These are phyloP conservation scores for Ahaetulla prasina DNA, from an alignment of 2,113 vertebrate species.

Conservation along the genomic window DNA sequence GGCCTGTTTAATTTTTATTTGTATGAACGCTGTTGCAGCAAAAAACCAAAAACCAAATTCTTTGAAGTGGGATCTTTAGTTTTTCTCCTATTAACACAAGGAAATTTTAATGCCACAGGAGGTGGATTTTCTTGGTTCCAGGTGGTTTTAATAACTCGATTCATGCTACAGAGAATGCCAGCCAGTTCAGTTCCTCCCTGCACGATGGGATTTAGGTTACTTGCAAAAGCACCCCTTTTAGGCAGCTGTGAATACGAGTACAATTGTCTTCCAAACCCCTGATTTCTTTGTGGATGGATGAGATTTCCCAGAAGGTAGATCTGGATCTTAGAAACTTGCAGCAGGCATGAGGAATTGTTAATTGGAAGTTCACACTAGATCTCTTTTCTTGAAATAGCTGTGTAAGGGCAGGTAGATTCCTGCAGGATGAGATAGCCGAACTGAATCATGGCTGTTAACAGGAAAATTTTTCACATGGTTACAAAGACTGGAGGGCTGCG, in stretches of 20 bases:
- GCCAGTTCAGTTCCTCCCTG: background rate
- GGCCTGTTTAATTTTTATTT: background rate
- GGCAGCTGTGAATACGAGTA: background rate
- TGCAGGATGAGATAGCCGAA: background rate
- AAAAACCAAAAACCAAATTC: too few relatives aligned
- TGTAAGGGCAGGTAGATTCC: slow-evolving; percentile 10
- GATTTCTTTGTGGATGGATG: background rate
- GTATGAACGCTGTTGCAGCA: too few relatives aligned
- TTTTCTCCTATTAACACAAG: background rate
- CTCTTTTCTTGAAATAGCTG: background rate
- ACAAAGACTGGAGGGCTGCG: background rate
- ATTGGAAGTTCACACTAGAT: background rate
- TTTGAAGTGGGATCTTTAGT: background rate
- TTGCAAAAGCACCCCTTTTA: background rate
- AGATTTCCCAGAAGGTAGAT: background rate
- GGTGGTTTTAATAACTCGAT: background rate
- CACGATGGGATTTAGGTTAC: background rate
- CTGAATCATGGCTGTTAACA: background rate
- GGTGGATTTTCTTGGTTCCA: background rate
- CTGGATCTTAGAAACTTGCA: background rate
- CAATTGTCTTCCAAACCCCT: background rate
- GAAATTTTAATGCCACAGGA: background rate
- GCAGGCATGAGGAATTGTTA: background rate
- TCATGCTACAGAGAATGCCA: background rate
- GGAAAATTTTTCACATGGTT: background rate